Evolutionary conservation across 1,140 invertebrate species (phyloP).

Genomic region (Papilio polytes): DNA sequence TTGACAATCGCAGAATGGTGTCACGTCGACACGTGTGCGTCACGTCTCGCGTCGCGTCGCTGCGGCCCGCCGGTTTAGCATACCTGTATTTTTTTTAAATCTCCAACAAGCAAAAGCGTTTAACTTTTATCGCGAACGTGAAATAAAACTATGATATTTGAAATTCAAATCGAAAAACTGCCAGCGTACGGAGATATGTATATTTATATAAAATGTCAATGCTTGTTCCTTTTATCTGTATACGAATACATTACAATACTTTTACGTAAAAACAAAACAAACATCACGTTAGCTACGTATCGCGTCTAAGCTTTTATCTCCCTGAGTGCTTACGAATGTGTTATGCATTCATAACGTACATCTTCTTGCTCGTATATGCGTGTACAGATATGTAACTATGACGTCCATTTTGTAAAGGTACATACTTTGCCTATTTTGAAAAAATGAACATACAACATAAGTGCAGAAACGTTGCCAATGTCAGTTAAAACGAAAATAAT

Average conservation of each 20-base stretch:
- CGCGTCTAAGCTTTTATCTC: not conserved
- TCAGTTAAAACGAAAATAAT: no score
- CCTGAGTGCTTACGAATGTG: not conserved
- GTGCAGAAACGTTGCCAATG: no score
- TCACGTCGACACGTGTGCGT: not conserved
- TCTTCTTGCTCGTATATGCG: not conserved
- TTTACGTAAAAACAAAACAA: not conserved
- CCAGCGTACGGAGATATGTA: not conserved
- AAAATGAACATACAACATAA: no score
- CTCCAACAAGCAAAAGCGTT: slow-evolving; percentile 1
- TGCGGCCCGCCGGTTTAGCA: not conserved
- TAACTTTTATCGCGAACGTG: slow-evolving; percentile 10
- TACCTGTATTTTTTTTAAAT: not conserved
- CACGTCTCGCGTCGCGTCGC: no score
- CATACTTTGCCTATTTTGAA: no score
- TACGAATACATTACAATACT: not conserved
- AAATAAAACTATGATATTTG: slow-evolving; percentile 11
- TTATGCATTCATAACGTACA: not conserved
- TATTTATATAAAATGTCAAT: slow-evolving; percentile 1
- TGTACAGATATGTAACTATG: not conserved
- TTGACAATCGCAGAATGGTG: not conserved
- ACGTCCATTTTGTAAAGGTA: not conserved
- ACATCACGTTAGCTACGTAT: not conserved
- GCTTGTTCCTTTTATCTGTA: not conserved
- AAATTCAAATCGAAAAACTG: not conserved